Percentiles rank a stretch among this genome's conserved stretches.
These are phyloP conservation scores for Seira ritae DNA, from an alignment of 2,888 invertebrate genomes.

Conservation along the genomic window DNA sequence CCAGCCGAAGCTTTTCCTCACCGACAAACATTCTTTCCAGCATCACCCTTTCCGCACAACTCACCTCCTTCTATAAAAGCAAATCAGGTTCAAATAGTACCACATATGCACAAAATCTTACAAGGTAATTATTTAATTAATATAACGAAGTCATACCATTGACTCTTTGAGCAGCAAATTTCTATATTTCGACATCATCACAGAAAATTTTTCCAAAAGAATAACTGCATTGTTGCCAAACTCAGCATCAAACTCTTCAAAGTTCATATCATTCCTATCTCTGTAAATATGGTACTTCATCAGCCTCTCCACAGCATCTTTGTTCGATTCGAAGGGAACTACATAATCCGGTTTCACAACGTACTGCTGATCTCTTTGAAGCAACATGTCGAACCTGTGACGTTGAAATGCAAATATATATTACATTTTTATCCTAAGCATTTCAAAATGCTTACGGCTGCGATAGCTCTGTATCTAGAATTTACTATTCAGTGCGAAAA, in stretches of 20 bases:
- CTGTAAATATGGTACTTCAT: conserved; percentile 72
- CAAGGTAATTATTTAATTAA: no score
- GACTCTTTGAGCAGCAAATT: conserved; percentile 72
- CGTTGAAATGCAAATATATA: background rate
- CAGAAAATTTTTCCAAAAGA: conserved; percentile 70
- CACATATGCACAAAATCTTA: background rate
- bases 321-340: conserved; percentile 66
- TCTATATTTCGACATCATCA: conserved; percentile 72
- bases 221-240: conserved; percentile 71
- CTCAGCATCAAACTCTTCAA: conserved; percentile 73
- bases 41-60: conserved; percentile 73
- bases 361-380: conserved; percentile 71
- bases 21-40: conserved; percentile 72
- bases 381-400: conserved; percentile 69
- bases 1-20: conserved; percentile 69
- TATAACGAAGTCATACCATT: conserved; percentile 63
- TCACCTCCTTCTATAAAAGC: conserved; percentile 69
- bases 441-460: background rate
- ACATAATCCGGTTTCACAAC: conserved; percentile 72
- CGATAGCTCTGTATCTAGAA: background rate
- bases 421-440: background rate
- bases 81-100: conserved; percentile 18
- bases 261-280: conserved; percentile 71
- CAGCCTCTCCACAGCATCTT: conserved; percentile 71
- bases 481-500: background rate